Evolutionary conservation across 1,140 invertebrate genomes (phyloP).

Genomic region (Manduca sexta): DNA sequence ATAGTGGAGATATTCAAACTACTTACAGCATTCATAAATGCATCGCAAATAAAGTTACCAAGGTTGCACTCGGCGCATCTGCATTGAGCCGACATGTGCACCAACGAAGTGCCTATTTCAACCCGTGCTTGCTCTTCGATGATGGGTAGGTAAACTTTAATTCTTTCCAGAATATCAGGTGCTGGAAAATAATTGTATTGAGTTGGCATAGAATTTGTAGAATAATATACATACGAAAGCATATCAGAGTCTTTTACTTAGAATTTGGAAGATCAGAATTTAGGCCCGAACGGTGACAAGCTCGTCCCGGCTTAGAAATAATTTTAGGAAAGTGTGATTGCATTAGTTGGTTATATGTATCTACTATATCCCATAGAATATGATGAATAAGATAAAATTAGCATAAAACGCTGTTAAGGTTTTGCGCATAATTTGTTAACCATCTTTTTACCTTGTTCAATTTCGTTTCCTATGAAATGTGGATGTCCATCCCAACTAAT

Average conservation of each 20-base stretch:
- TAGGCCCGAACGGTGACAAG: too few relatives aligned
- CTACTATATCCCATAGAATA: too few relatives aligned
- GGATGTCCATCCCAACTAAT: conserved; percentile 81
- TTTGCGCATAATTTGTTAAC: too few relatives aligned
- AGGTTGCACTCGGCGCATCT: conserved; percentile 81
- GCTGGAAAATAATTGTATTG: conserved; percentile 36
- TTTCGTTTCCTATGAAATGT: conserved; percentile 77
- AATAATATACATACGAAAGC: too few relatives aligned
- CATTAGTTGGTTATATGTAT: too few relatives aligned
- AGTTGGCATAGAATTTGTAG: too few relatives aligned
- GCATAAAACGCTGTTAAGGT: too few relatives aligned
- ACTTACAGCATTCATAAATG: conserved; percentile 77
- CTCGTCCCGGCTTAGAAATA: too few relatives aligned
- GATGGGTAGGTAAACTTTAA: conserved; percentile 74
- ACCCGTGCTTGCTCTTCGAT: conserved; percentile 74
- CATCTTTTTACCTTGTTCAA: conserved; percentile 78
- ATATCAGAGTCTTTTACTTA: too few relatives aligned
- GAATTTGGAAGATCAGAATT: too few relatives aligned
- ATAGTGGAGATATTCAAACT: background rate
- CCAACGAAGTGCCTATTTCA: conserved; percentile 74
- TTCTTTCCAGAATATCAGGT: conserved; percentile 65
- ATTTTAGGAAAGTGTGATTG: too few relatives aligned
- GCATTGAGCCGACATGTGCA: conserved; percentile 75
- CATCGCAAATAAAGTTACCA: conserved; percentile 84
- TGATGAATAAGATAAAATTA: too few relatives aligned